Evolutionary conservation across 2,797 vertebrate genomes (phyloP).

Genomic region (Selene dorsalis): DNA sequence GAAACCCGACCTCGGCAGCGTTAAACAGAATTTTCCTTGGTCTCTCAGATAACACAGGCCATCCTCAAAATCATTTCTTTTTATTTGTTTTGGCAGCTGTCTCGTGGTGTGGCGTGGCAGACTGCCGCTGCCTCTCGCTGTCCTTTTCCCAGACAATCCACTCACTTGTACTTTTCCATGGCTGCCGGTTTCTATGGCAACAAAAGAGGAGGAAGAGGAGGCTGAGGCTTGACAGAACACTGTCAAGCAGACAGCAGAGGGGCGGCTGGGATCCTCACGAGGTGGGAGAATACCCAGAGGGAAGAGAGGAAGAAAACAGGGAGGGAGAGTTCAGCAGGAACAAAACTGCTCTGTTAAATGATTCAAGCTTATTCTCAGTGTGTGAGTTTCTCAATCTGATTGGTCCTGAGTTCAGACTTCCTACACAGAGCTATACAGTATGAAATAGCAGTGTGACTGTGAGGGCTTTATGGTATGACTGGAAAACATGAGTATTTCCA

Average conservation of each 20-base stretch:
- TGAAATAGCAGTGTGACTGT: neutral
- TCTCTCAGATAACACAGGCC: slow-evolving; percentile 26
- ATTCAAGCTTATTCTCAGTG: slow-evolving; percentile 13
- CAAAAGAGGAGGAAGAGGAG: slow-evolving; percentile 51
- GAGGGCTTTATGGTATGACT: neutral
- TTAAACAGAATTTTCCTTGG: slow-evolving; percentile 10
- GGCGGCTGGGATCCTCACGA: slow-evolving; percentile 48
- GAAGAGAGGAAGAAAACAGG: neutral
- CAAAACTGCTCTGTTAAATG: slow-evolving; percentile 1
- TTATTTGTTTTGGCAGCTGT: slow-evolving; percentile 36
- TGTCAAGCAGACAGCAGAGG: slow-evolving; percentile 59
- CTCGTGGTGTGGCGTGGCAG: neutral
- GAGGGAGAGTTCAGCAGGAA: slow-evolving; percentile 15
- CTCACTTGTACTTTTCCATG: slow-evolving; percentile 69
- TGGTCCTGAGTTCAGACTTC: neutral
- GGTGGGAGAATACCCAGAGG: slow-evolving; percentile 49
- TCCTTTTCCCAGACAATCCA: slow-evolving; percentile 51
- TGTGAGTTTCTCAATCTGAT: neutral
- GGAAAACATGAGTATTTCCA: neutral
- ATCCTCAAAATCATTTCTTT: neutral
- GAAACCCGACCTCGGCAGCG: neutral
- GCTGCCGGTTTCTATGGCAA: slow-evolving; percentile 73
- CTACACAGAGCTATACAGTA: neutral
- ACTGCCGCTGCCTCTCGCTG: slow-evolving; percentile 5
- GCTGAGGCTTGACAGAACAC: slow-evolving; percentile 66